Base-by-base conservation (phyloP, 2,888 invertebrate species). In the Chaetogeoica ovagalla region DNA sequence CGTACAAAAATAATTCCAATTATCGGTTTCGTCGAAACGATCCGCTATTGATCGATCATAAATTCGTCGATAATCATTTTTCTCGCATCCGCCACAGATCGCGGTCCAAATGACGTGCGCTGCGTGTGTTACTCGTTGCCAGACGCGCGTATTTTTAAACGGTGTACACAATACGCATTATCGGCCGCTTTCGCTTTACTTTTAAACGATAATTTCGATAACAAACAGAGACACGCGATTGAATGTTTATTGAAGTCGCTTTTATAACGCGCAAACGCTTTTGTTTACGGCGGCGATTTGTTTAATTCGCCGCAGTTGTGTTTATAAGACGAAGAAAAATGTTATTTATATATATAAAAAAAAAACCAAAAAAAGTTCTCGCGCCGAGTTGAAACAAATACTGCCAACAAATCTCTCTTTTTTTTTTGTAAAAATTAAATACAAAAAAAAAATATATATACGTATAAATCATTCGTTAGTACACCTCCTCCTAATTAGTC, bases 181-280 rank as follows among this genome's bases (percentile, higher is more conserved):
- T n/a, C n/a, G n/a, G 59, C 43, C 57, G 52, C 74, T 65, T 74
- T 74, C 74, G 65, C 65, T 74, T 74, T 55, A 55, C 21, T n/a
- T n/a, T n/a, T n/a, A n/a, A n/a, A 65, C 65, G 39, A 11, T 21
- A 74, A 65, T 74, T 65, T 65, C 19, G 39, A 65, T 55, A 74
- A 65, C 39, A 65, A 74, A 74, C 55, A 65, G 65, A 74, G n/a
- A n/a, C n/a, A n/a, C 74, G 55, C 21, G 74, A 30, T 65, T 65
- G 9, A 6, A 65, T 65, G 39, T 65, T 74, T 74, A 65, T 65
- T 39, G 39, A 55, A 74, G 65, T 74, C 37, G 55, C 37, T 37
- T 6, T 74, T 74, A n/a, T 62, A 60, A 65, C 65, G 1, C 55
- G 1, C 55, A 21, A 65, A 15, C 19, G 15, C 6, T 65, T n/a